Percentiles rank a stretch among this genome's conserved stretches.
These are phyloP conservation scores for Ammodytes marinus DNA, from an alignment of 2,113 vertebrate species.

Conservation along the genomic window DNA sequence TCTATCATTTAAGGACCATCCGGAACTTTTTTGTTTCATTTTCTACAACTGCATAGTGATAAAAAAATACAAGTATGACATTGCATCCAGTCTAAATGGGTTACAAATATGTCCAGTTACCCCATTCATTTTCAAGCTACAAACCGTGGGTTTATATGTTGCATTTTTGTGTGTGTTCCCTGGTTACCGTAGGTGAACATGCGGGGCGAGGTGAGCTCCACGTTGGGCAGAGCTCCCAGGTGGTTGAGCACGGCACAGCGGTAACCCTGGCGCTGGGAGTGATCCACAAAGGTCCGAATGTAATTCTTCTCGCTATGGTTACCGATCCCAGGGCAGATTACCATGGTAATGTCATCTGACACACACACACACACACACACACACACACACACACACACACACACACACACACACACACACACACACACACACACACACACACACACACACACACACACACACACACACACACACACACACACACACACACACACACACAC, in stretches of 20 bases:
- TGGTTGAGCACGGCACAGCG: slow-evolving; percentile 97
- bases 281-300: slow-evolving; percentile 97
- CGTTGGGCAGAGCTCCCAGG: slow-evolving; percentile 92
- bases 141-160: neutral
- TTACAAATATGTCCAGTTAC: no score
- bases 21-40: no score
- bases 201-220: slow-evolving; percentile 95
- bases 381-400: slow-evolving; percentile 1
- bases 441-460: slow-evolving; percentile 29
- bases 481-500: slow-evolving; percentile 38
- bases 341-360: slow-evolving; percentile 96
- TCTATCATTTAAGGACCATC: no score
- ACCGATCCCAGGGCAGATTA: slow-evolving; percentile 97
- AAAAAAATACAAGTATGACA: no score
- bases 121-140: no score
- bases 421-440: slow-evolving; percentile 37
- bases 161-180: neutral
- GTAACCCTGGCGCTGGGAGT: slow-evolving; percentile 94
- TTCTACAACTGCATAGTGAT: no score
- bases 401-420: slow-evolving; percentile 33
- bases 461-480: slow-evolving; percentile 29
- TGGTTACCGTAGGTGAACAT: slow-evolving; percentile 96
- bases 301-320: slow-evolving; percentile 99
- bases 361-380: slow-evolving; percentile 37
- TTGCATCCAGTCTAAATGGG: no score